phyloP scores from a whole-genome alignment of 2,797 vertebrate species.

The Enteromius unitaeniatus region DNA sequence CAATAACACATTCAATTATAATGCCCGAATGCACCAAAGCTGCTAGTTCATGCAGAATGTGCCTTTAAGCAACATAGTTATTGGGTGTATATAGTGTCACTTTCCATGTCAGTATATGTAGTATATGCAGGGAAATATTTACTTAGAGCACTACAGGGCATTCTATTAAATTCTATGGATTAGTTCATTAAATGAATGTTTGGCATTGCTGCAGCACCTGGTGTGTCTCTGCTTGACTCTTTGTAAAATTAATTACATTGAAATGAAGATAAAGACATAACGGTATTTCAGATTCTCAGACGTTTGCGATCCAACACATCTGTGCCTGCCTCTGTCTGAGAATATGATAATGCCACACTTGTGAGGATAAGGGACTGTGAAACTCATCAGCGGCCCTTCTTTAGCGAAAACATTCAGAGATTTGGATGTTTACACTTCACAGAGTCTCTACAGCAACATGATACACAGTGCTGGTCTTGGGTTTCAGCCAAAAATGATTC shows the following conservation, averaged over 20 bases:
- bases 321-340: not conserved
- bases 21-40: slow-evolving; percentile 24
- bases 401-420: slow-evolving; percentile 42
- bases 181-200: slow-evolving; percentile 18
- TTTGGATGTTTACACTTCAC: slow-evolving; percentile 42
- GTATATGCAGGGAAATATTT: slow-evolving; percentile 28
- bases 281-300: not conserved
- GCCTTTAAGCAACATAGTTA: slow-evolving; percentile 27
- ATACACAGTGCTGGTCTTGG: slow-evolving; percentile 52
- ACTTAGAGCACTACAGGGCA: slow-evolving; percentile 7
- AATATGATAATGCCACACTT: slow-evolving; percentile 35
- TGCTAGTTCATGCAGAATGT: slow-evolving; percentile 27
- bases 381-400: slow-evolving; percentile 8
- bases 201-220: not conserved
- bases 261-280: not conserved
- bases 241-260: slow-evolving; percentile 12
- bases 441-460: slow-evolving; percentile 45
- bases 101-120: not conserved
- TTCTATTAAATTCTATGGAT: slow-evolving; percentile 4
- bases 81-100: slow-evolving; percentile 4
- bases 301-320: not conserved
- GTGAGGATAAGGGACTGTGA: not conserved
- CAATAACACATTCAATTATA: slow-evolving; percentile 10
- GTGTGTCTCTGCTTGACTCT: slow-evolving; percentile 6
- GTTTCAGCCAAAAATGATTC: slow-evolving; percentile 38